Base-by-base conservation (phyloP, 2,888 invertebrate genomes). In the Rhingia campestris region DNA sequence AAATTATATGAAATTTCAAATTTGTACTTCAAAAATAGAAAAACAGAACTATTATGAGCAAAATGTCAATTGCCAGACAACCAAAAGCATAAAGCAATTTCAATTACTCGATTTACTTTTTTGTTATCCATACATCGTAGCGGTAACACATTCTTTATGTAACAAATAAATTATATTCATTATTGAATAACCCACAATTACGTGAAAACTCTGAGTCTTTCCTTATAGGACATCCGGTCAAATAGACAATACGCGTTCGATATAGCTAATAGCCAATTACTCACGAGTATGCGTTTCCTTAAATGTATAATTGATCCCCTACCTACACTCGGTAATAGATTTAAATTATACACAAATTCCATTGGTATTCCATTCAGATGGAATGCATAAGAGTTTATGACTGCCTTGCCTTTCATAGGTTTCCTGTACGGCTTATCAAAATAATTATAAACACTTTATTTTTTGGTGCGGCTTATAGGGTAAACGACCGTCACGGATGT, bases 401-500 rank as follows among this genome's bases (percentile, higher is more conserved):
- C 9, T 14, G 14, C 6, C 37, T 39, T 5, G 7, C 61, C 22
- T 30, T 45, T 43, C n/a, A 30, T 7, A 33, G 33, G 12, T 45
- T 61, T 43, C 43, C 37, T 37, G 37, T 51, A 12, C 7, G 22
- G 4, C 41, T 12, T 47, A 14, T 14, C 22, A 7, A 14, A 7
- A 30, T 10, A 10, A 22, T 4, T 30, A 30, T 49, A 22, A 30
- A 14, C 56, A 37, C 9, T 56, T 56, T 22, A 5, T 9, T 14
- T 30, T 56, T 56, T 22, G 22, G 35, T 3, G 14, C 37, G 56
- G 22, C 37, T 56, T 56, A 37, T 39, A 37, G 37, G 56, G 56
- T 56, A 56, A 54, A 56, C 56, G 56, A 56, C 35, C 56, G 56
- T 37, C 56, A 37, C 14, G 33, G 33, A n/a, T 61, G 45, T 32